Conservation (phyloP, 2,797 vertebrate genomes). For the Eidolon dupreanum region DNA sequence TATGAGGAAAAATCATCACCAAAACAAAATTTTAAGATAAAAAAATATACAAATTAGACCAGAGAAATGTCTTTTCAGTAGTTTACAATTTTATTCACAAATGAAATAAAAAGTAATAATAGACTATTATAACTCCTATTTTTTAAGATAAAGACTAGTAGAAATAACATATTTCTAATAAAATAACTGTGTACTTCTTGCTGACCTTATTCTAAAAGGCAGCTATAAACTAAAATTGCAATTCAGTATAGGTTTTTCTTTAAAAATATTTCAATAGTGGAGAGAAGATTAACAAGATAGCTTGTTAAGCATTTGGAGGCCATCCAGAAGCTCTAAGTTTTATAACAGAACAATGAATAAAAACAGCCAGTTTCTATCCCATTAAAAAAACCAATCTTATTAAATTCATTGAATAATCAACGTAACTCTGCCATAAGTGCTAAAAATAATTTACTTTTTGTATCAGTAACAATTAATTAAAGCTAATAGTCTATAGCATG, state of each 20-base stretch:
- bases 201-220: not conserved
- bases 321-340: slow-evolving; percentile 81
- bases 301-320: slow-evolving; percentile 77
- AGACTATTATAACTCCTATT: slow-evolving; percentile 12
- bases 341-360: slow-evolving; percentile 86
- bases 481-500: slow-evolving; percentile 76
- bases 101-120: not conserved
- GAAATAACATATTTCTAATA: not conserved
- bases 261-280: slow-evolving; percentile 75
- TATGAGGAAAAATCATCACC: slow-evolving; percentile 22
- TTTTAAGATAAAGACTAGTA: slow-evolving; percentile 36
- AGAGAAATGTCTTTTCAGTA: slow-evolving; percentile 41
- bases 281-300: slow-evolving; percentile 76
- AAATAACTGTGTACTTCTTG: not conserved
- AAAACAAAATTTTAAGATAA: slow-evolving; percentile 49
- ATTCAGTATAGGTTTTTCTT: slow-evolving; percentile 29
- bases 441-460: slow-evolving; percentile 92
- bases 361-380: slow-evolving; percentile 91
- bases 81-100: slow-evolving; percentile 27
- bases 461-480: slow-evolving; percentile 88
- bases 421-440: slow-evolving; percentile 81
- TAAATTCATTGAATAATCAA: slow-evolving; percentile 83
- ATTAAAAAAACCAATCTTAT: slow-evolving; percentile 90
- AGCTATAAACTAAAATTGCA: slow-evolving; percentile 35
- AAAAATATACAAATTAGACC: not conserved